Conservation (phyloP, 2,113 vertebrate genomes). For the Coracopsis vasa region DNA sequence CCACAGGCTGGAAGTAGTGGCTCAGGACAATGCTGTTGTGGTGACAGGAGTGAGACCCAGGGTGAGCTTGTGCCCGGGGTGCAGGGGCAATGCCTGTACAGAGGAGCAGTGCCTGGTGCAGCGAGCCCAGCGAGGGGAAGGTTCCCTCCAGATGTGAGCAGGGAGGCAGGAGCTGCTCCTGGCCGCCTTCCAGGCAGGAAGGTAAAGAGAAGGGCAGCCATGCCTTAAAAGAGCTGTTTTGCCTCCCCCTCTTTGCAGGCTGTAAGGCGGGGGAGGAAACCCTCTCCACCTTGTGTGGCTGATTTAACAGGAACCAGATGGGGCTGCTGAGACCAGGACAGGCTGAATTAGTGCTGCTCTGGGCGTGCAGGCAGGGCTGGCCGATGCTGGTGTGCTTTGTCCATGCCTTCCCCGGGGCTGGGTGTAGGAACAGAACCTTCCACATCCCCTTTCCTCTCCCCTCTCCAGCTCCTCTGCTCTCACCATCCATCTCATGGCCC, state of each 20-base stretch:
- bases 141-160: conserved; percentile 69
- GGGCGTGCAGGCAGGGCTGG: neutral
- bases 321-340: neutral
- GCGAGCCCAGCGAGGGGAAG: conserved; percentile 15
- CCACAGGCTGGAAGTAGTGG: neutral
- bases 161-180: conserved; percentile 47
- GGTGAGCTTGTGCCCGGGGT: rapidly evolving
- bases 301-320: conserved; percentile 63
- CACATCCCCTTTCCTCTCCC: neutral
- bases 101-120: neutral
- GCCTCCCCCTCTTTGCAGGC: neutral
- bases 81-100: neutral
- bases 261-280: neutral
- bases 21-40: neutral
- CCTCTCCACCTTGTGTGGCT: conserved; percentile 6
- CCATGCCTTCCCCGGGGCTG: neutral
- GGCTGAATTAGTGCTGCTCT: neutral
- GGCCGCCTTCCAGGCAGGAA: conserved; percentile 67
- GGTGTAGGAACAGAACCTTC: neutral
- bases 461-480: neutral
- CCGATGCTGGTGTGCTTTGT: neutral
- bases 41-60: neutral
- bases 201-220: conserved; percentile 64
- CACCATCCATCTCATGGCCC: neutral
- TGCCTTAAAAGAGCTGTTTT: conserved; percentile 27